Evolutionary conservation across 2,113 vertebrate species (phyloP), one percentile per base, ranked within the genome.

Genomic region (Lophius piscatorius): DNA sequence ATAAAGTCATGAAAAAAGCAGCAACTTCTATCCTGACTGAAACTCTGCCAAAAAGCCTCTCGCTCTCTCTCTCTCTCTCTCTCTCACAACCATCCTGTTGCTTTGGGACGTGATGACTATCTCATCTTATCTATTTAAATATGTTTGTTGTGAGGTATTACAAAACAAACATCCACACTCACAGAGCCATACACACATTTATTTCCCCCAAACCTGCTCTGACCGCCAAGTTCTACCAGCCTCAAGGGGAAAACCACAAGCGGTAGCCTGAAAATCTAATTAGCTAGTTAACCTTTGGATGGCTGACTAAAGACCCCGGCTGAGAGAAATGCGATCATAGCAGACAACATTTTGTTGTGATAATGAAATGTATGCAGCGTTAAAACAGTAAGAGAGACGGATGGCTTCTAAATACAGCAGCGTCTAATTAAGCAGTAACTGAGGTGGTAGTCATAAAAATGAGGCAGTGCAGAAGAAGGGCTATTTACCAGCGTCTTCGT

Each of bases 191-290:
- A n/a, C n/a, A n/a, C n/a, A n/a, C n/a, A n/a, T n/a, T n/a, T n/a
- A n/a, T n/a, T n/a, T n/a, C n/a, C n/a, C n/a, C n/a, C n/a, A 47
- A 61, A 28, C 54, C 40, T 35, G 45, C 46, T 12, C 24, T 16
- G 29, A 35, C 20, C 62, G 36, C 63, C 35, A 78, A 56, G 62
- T 17, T 5, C 4, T 57, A 51, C 51, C 39, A 38, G 73, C 51
- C 57, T 67, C 70, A 48, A 48, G 60, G 72, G 83, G 68, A 64
- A 63, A 65, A 74, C 5, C 74, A 63, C 80, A 79, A 72, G 69
- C 71, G 72, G 83, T 74, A 74, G 59, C 36, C 51, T 42, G 29
- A 78, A n/a, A 71, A 78, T 78, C 68, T 79, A 76, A 83, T 83
- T 76, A 86, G 62, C 74, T 74, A 47, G 74, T 78, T 76, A 76